Percentiles rank a stretch among this genome's conserved stretches.
Evolutionary conservation across 2,888 invertebrate genomes (phyloP).

Genomic region (Lasioglossum lativentre): DNA sequence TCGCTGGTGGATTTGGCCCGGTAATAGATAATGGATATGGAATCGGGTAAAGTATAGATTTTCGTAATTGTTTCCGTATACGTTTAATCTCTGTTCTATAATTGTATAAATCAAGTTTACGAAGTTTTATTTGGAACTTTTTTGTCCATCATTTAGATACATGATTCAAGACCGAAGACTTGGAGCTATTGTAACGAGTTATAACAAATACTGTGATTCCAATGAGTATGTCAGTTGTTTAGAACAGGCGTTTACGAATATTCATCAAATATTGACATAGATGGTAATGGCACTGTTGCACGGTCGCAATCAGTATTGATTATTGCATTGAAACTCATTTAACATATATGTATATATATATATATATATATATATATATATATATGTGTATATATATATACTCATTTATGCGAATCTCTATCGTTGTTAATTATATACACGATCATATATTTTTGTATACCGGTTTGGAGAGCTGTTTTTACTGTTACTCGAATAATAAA

Average conservation of each 20-base stretch:
- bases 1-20: conserved; percentile 97
- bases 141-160: conserved; percentile 87
- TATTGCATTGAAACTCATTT: background rate
- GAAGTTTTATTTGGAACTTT: conserved; percentile 16
- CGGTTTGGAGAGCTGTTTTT: conserved; percentile 41
- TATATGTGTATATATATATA: background rate
- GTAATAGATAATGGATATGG: conserved; percentile 96
- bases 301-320: conserved; percentile 1
- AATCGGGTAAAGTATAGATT: conserved; percentile 89
- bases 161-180: conserved; percentile 93
- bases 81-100: background rate
- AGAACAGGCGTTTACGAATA: conserved; percentile 90
- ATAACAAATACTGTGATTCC: conserved; percentile 90
- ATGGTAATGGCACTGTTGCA: conserved; percentile 59
- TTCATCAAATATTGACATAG: conserved; percentile 84
- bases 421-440: conserved; percentile 26
- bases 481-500: conserved; percentile 50
- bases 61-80: conserved; percentile 30
- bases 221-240: conserved; percentile 90
- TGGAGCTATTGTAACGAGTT: conserved; percentile 94
- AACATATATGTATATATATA: background rate
- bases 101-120: conserved; percentile 1
- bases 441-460: conserved; percentile 30
- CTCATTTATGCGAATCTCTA: conserved; percentile 42
- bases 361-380: background rate